These are phyloP conservation scores for Notamacropus eugenii DNA, from an alignment of 2,797 vertebrate species.

Conservation along the genomic window DNA sequence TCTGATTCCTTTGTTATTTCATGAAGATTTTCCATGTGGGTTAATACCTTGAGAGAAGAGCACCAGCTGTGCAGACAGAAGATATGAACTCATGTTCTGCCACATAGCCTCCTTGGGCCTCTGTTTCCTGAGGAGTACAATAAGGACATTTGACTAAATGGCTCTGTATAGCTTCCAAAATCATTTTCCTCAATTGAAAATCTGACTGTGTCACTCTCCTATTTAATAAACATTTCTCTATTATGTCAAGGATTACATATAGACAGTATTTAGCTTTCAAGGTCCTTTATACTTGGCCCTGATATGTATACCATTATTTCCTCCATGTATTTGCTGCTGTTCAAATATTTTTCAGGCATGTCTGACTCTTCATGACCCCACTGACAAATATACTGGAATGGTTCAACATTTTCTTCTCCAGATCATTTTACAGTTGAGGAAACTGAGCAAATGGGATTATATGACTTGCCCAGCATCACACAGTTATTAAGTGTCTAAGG, in stretches of 20 bases:
- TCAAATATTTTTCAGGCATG: background rate
- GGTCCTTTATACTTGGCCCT: background rate
- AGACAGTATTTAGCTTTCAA: background rate
- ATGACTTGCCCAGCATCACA: background rate
- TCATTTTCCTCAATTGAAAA: background rate
- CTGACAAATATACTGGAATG: background rate
- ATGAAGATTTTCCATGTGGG: background rate
- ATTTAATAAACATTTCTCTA: background rate
- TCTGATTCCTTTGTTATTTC: background rate
- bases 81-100: background rate
- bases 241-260: background rate
- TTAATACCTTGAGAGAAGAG: background rate
- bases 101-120: background rate
- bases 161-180: background rate
- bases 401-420: background rate
- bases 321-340: background rate
- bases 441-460: background rate
- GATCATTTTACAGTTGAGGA: background rate
- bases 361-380: background rate
- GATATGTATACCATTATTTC: background rate
- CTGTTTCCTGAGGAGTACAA: background rate
- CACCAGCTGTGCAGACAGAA: background rate
- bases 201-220: background rate
- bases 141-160: background rate
- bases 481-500: background rate